A percentile compares a stretch with the other conserved stretches of the same genome.
phyloP scores from a whole-genome alignment of 2,113 vertebrate genomes.

The Salvelinus alpinus region DNA sequence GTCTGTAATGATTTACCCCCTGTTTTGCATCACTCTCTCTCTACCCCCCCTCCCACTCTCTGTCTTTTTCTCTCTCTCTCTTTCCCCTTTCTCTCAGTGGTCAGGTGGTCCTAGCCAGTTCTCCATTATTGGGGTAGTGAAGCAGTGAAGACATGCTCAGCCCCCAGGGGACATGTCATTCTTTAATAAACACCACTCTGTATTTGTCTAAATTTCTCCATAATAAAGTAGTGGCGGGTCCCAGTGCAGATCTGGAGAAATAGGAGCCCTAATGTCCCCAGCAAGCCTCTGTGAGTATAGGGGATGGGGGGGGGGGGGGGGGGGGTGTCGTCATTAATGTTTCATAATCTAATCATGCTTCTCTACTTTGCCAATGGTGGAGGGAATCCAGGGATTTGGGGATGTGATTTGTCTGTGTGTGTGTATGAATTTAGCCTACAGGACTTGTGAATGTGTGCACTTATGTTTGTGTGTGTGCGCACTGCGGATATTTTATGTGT shows the following conservation, averaged over 20 bases:
- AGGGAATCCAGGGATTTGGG: background rate
- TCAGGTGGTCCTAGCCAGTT: background rate
- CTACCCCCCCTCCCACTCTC: background rate
- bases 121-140: conserved; percentile 36
- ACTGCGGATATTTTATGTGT: background rate
- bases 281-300: background rate
- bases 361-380: conserved; percentile 32
- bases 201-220: conserved; percentile 56
- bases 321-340: conserved; percentile 57
- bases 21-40: background rate
- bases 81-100: background rate
- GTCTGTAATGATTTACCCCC: background rate
- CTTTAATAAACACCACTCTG: conserved; percentile 47
- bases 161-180: conserved; percentile 42
- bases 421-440: background rate
- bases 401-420: background rate
- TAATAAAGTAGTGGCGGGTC: conserved; percentile 42
- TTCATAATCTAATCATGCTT: conserved; percentile 61
- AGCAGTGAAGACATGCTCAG: conserved; percentile 2
- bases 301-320: background rate
- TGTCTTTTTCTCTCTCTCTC: background rate
- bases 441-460: conserved; percentile 7
- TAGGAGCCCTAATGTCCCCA: conserved; percentile 36
- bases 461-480: too few species aligned
- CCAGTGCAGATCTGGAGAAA: conserved; percentile 22